Evolutionary conservation across 2,113 vertebrate species (phyloP).

Genomic region (Amphiprion percula): DNA sequence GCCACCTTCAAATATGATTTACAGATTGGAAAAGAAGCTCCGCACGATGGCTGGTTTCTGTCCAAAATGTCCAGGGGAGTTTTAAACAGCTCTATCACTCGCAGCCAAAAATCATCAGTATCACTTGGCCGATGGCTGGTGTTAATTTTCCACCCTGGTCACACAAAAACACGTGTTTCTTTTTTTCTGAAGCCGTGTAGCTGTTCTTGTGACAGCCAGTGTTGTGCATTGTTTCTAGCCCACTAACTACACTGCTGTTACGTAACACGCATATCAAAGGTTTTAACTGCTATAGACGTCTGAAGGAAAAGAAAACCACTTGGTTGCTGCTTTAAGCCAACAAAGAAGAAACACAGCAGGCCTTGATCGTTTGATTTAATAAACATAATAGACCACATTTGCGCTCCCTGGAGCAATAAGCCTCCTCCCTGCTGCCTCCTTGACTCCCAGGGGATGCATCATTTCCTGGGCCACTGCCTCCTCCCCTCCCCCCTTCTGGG

Average conservation of each 20-base stretch:
- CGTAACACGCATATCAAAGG: slow-evolving; percentile 44
- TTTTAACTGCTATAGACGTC: slow-evolving; percentile 46
- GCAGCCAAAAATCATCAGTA: slow-evolving; percentile 12
- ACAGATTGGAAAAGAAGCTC: slow-evolving; percentile 9
- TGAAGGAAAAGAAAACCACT: slow-evolving; percentile 29
- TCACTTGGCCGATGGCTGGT: slow-evolving; percentile 1
- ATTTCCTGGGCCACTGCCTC: slow-evolving; percentile 77
- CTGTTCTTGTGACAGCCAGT: slow-evolving; percentile 23
- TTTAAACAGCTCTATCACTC: neutral
- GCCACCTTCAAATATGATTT: slow-evolving; percentile 18
- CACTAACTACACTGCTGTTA: slow-evolving; percentile 50
- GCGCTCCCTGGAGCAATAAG: slow-evolving; percentile 66
- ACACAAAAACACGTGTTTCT: neutral
- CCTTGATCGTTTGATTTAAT: slow-evolving; percentile 63
- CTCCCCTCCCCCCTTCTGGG: slow-evolving; percentile 49
- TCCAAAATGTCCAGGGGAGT: neutral
- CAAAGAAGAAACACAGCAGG: slow-evolving; percentile 50
- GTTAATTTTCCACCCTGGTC: neutral
- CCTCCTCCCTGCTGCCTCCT: slow-evolving; percentile 68
- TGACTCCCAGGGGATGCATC: slow-evolving; percentile 68
- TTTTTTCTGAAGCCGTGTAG: neutral
- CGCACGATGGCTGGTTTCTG: neutral
- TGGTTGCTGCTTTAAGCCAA: slow-evolving; percentile 32
- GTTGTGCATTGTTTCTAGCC: slow-evolving; percentile 53
- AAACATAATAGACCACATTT: slow-evolving; percentile 74